Percentiles rank a stretch among this genome's conserved stretches.
These are phyloP conservation scores for Prosopocoilus inquinatus DNA, from an alignment of 2,888 invertebrate genomes.

Conservation along the genomic window DNA sequence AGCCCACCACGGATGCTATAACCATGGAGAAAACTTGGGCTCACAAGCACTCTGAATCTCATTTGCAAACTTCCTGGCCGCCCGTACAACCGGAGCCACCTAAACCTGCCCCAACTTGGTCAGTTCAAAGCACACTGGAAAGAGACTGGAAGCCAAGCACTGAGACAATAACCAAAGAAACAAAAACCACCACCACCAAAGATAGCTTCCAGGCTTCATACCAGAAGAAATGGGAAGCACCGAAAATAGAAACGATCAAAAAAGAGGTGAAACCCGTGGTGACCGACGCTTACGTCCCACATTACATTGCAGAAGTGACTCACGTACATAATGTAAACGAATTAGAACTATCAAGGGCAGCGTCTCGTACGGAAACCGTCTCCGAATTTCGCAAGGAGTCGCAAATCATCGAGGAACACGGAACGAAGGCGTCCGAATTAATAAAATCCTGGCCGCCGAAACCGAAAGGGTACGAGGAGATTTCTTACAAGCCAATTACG, in stretches of 20 bases:
- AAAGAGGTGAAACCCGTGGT: constrained; percentile 7
- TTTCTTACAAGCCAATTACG: constrained; percentile 30
- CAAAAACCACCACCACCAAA: constrained; percentile 42
- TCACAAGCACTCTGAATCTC: constrained; percentile 51
- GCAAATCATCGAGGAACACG: constrained; percentile 36
- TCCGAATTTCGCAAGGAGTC: constrained; percentile 21
- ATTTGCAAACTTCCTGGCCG: constrained; percentile 56
- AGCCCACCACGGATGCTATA: constrained; percentile 54
- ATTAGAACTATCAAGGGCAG: constrained; percentile 33
- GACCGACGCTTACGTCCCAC: constrained; percentile 30
- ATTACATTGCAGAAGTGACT: constrained; percentile 50
- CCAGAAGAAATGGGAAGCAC: constrained; percentile 17
- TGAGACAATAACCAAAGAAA: constrained; percentile 39
- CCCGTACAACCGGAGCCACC: constrained; percentile 42
- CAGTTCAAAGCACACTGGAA: constrained; percentile 44
- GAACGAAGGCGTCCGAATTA: constrained; percentile 49
- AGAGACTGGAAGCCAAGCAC: constrained; percentile 44
- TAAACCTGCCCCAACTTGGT: constrained; percentile 44
- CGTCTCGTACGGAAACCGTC: constrained; percentile 27
- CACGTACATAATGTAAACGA: constrained; percentile 40
- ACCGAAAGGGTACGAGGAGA: constrained; percentile 34
- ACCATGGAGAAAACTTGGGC: constrained; percentile 60
- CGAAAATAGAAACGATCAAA: constrained; percentile 16
- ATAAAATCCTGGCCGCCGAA: constrained; percentile 54
- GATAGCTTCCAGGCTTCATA: constrained; percentile 8